phyloP scores from a whole-genome alignment of 2,113 vertebrate species.

The Probosciger aterrimus region DNA sequence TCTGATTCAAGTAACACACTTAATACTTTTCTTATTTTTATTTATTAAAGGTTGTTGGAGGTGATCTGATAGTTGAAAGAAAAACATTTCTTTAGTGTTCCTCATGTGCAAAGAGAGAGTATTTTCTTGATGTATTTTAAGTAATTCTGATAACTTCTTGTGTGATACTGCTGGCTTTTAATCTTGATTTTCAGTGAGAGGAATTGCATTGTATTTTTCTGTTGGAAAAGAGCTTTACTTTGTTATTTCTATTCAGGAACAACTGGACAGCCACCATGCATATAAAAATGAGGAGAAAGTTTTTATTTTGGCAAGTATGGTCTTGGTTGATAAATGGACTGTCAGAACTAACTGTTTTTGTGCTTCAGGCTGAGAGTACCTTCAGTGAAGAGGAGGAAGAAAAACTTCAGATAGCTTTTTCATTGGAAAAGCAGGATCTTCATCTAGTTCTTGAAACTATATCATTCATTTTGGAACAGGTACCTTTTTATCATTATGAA shows the following conservation, averaged over 20 bases:
- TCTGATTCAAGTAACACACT: neutral
- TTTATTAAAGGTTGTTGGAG: neutral
- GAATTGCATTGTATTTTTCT: neutral
- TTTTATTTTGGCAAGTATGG: neutral
- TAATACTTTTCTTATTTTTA: neutral
- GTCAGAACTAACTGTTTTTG: neutral
- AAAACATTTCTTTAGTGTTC: neutral
- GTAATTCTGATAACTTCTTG: neutral
- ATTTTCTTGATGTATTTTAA: neutral
- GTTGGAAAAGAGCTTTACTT: neutral
- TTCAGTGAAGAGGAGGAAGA: conserved; percentile 95
- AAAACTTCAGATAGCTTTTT: conserved; percentile 89
- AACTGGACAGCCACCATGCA: neutral
- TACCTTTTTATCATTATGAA: conserved; percentile 45
- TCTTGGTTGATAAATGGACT: neutral
- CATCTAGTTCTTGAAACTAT: conserved; percentile 87
- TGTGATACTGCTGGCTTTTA: neutral
- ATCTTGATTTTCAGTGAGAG: neutral
- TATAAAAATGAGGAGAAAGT: neutral
- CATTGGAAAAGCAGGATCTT: conserved; percentile 87
- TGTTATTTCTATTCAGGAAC: neutral
- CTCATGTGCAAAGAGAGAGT: neutral
- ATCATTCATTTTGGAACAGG: conserved; percentile 93
- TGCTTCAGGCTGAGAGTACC: conserved; percentile 82
- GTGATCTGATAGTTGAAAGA: neutral